These are phyloP conservation scores for Barnardius zonarius DNA, from an alignment of 2,113 vertebrate genomes.

Conservation along the genomic window DNA sequence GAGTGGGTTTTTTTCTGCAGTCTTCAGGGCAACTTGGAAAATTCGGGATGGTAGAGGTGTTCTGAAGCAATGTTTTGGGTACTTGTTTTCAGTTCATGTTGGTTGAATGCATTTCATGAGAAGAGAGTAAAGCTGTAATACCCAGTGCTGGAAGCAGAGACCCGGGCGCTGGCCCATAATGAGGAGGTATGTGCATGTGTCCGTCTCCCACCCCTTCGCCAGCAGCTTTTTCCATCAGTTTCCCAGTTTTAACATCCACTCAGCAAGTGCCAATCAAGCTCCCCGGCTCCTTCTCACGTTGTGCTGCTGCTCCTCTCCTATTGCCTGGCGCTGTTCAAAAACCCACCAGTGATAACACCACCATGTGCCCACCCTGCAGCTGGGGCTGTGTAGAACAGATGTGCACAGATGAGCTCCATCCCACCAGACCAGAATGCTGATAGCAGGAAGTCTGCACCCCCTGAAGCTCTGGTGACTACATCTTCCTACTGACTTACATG, in stretches of 20 bases:
- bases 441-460: not conserved
- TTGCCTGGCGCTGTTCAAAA: not conserved
- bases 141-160: not conserved
- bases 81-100: not conserved
- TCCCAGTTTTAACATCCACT: not conserved
- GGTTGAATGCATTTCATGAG: not conserved
- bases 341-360: not conserved
- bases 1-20: not conserved
- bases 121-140: not conserved
- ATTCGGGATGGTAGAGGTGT: not conserved
- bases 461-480: not conserved
- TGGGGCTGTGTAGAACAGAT: rapidly evolving
- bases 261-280: not conserved
- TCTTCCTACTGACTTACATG: rapidly evolving
- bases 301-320: not conserved
- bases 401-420: not conserved
- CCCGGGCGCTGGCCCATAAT: rapidly evolving
- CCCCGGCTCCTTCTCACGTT: not conserved
- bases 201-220: not conserved
- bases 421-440: not conserved
- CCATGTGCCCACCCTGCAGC: not conserved
- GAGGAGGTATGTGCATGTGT: rapidly evolving
- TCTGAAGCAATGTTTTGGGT: not conserved
- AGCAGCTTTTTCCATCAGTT: not conserved
- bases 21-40: not conserved